Evolutionary conservation across 1,140 invertebrate species (phyloP).

Genomic region (Drosophila fuyamai): DNA sequence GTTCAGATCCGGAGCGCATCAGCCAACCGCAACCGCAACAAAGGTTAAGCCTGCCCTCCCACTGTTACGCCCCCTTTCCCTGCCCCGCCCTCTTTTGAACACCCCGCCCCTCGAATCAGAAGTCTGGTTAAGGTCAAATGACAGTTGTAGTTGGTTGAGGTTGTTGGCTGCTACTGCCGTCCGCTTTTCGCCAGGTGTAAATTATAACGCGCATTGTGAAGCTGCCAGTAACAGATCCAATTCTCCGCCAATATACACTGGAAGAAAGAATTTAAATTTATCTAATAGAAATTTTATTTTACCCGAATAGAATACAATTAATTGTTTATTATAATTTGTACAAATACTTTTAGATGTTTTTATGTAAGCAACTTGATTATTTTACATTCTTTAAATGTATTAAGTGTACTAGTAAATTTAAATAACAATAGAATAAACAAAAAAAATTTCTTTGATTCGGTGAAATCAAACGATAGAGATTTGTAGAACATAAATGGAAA

Average conservation of each 20-base stretch:
- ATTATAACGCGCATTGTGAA: conserved; percentile 79
- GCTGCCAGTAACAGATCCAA: conserved; percentile 57
- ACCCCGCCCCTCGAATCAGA: not conserved
- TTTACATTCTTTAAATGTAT: too few relatives aligned
- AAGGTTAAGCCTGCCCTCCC: conserved; percentile 13
- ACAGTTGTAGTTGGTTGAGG: conserved; percentile 70
- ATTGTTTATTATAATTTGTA: too few relatives aligned
- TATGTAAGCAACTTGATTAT: too few relatives aligned
- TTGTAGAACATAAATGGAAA: too few relatives aligned
- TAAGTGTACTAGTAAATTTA: too few relatives aligned
- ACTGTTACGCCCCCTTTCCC: not conserved
- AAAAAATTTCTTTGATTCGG: too few relatives aligned
- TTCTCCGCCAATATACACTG: conserved; percentile 19
- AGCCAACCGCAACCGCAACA: conserved; percentile 34
- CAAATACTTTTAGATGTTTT: too few relatives aligned
- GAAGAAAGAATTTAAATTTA: not conserved
- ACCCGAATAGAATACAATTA: too few relatives aligned
- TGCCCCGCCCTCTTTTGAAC: too few relatives aligned
- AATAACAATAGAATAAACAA: too few relatives aligned
- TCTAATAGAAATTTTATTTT: not conserved
- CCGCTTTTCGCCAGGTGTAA: conserved; percentile 67
- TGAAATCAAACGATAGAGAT: too few relatives aligned
- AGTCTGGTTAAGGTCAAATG: conserved; percentile 73
- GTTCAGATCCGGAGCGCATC: conserved; percentile 15
- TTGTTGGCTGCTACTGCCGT: conserved; percentile 26